These are phyloP conservation scores for Paralichthys olivaceus DNA, from an alignment of 2,113 vertebrate genomes.

Conservation along the genomic window DNA sequence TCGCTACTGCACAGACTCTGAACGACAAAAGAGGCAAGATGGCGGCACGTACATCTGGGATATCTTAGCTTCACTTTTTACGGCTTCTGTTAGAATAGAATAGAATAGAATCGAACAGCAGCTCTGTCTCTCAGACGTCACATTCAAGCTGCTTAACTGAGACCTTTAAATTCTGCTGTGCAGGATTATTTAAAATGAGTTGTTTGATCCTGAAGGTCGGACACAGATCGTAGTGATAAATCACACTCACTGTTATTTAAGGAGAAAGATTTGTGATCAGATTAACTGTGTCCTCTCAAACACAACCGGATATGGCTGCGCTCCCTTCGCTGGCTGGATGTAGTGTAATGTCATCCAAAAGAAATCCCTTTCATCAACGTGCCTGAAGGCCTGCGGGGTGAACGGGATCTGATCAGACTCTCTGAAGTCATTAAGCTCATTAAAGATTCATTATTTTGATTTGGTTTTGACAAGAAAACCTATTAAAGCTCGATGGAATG, in stretches of 20 bases:
- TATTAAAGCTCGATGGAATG: slow-evolving; percentile 59
- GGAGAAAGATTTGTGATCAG: slow-evolving; percentile 25
- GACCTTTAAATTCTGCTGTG: background rate
- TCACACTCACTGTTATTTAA: slow-evolving; percentile 44
- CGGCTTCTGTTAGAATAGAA: too few relatives aligned
- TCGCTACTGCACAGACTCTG: too few relatives aligned
- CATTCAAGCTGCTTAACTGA: too few relatives aligned
- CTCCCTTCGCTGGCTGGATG: slow-evolving; percentile 20
- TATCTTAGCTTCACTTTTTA: too few relatives aligned
- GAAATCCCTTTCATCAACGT: slow-evolving; percentile 52
- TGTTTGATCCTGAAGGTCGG: slow-evolving; percentile 50
- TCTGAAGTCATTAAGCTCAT: slow-evolving; percentile 73
- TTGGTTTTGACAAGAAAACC: slow-evolving; percentile 70
- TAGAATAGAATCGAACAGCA: too few relatives aligned
- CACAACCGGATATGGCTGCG: slow-evolving; percentile 48
- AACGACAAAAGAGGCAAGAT: too few relatives aligned
- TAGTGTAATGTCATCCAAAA: slow-evolving; percentile 43
- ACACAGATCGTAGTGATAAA: slow-evolving; percentile 34
- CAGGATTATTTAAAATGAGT: slow-evolving; percentile 12
- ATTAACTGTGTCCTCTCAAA: slow-evolving; percentile 29
- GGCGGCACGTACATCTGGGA: too few relatives aligned
- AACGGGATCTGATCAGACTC: slow-evolving; percentile 64
- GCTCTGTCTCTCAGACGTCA: too few relatives aligned
- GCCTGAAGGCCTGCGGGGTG: slow-evolving; percentile 43
- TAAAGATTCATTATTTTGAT: slow-evolving; percentile 75